Evolutionary conservation across 1,140 invertebrate genomes (phyloP).

Genomic region (Euglossa dilemma): DNA sequence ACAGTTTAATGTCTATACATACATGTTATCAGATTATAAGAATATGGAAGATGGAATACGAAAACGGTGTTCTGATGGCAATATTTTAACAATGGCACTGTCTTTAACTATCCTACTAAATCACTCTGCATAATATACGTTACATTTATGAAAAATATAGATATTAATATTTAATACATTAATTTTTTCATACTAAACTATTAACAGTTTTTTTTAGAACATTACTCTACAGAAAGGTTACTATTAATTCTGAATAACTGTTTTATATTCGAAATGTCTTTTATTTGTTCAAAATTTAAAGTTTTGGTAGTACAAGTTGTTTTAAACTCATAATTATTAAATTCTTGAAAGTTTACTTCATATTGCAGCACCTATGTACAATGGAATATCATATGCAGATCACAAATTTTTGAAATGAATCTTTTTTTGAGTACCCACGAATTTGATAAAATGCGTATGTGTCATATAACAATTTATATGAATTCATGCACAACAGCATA

Average conservation of each 20-base stretch:
- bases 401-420: neutral
- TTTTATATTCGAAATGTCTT: neutral
- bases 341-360: neutral
- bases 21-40: too few relatives aligned
- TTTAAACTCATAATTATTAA: neutral
- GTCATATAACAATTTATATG: neutral
- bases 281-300: slow-evolving; percentile 7
- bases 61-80: too few relatives aligned
- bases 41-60: too few relatives aligned
- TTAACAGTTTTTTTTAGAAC: neutral
- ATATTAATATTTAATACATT: neutral
- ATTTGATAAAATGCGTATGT: neutral
- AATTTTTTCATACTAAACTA: neutral
- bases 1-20: too few relatives aligned
- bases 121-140: neutral
- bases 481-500: neutral
- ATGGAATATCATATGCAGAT: neutral
- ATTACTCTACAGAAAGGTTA: neutral
- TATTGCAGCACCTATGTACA: neutral
- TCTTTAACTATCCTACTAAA: too few relatives aligned
- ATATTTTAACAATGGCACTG: too few relatives aligned
- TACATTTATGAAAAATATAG: neutral
- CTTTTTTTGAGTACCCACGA: neutral
- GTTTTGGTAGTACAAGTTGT: neutral
- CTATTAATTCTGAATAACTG: slow-evolving; percentile 5